Conservation (phyloP, 2,888 invertebrate species). For the Patella ulyssiponensis region DNA sequence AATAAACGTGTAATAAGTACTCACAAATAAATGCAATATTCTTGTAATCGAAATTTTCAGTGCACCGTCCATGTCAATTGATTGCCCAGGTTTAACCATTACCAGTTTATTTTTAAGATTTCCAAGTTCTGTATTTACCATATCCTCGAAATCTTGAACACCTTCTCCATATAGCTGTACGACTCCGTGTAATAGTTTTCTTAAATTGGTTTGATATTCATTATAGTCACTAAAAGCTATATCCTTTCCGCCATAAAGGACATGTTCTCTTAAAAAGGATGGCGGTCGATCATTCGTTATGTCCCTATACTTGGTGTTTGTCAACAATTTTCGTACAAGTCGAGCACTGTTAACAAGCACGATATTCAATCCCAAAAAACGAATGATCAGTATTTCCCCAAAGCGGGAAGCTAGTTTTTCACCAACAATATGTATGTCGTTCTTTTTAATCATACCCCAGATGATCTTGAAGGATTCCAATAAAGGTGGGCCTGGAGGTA, state of each 20-base stretch:
- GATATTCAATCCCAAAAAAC: neutral
- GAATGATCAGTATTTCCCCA: neutral
- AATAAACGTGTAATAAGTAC: neutral
- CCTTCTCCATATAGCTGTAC: neutral
- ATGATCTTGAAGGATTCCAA: neutral
- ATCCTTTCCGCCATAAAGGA: neutral
- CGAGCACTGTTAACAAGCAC: neutral
- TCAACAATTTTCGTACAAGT: neutral
- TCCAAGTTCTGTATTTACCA: neutral
- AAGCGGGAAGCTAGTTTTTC: neutral
- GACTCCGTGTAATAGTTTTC: neutral
- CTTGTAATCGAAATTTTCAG: neutral
- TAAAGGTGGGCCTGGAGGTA: neutral
- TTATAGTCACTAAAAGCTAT: neutral
- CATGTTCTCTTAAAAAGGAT: neutral
- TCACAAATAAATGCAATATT: neutral
- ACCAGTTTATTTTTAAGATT: neutral
- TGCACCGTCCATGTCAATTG: neutral
- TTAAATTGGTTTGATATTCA: neutral
- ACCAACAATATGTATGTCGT: neutral
- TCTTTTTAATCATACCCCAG: neutral
- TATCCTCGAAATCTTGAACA: neutral
- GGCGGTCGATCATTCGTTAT: slow-evolving; percentile 1
- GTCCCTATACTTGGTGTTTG: neutral
- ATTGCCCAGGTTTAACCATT: neutral